A percentile compares a stretch with the other conserved stretches of the same genome.
Conservation (phyloP, 1,140 invertebrate genomes). For the Berghia stephanieae region DNA sequence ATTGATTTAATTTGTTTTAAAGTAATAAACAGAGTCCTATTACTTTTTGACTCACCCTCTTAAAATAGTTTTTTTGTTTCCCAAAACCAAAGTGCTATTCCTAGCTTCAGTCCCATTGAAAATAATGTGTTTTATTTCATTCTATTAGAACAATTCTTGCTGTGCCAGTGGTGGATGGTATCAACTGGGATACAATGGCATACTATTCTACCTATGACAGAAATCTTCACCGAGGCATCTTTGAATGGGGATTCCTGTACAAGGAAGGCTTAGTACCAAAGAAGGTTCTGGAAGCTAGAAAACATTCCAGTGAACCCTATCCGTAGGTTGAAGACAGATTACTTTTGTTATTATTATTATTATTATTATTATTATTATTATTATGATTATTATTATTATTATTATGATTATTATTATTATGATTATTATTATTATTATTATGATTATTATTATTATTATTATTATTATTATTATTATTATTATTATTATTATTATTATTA, state of each 20-base stretch:
- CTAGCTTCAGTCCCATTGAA: not conserved
- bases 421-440: too few species aligned
- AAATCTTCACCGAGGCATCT: conserved; percentile 87
- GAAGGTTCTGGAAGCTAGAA: conserved; percentile 78
- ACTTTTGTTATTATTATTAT: too few species aligned
- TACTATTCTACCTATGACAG: conserved; percentile 87
- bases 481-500: too few species aligned
- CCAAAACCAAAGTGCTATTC: too few species aligned
- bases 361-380: too few species aligned
- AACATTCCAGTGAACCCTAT: conserved; percentile 92
- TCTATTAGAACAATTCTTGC: conserved; percentile 84
- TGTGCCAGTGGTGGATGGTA: conserved; percentile 96
- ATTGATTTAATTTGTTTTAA: not conserved
- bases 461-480: too few species aligned
- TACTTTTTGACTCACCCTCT: not conserved
- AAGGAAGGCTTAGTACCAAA: conserved; percentile 95
- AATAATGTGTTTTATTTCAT: conserved; percentile 2
- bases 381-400: too few species aligned
- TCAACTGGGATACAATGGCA: conserved; percentile 83
- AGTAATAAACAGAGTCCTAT: not conserved
- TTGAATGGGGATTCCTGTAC: conserved; percentile 99
- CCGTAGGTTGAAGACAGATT: conserved; percentile 72
- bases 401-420: too few species aligned
- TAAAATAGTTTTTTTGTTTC: not conserved
- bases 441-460: too few species aligned